phyloP scores from a whole-genome alignment of 2,113 vertebrate genomes.

The Pantherophis guttatus region DNA sequence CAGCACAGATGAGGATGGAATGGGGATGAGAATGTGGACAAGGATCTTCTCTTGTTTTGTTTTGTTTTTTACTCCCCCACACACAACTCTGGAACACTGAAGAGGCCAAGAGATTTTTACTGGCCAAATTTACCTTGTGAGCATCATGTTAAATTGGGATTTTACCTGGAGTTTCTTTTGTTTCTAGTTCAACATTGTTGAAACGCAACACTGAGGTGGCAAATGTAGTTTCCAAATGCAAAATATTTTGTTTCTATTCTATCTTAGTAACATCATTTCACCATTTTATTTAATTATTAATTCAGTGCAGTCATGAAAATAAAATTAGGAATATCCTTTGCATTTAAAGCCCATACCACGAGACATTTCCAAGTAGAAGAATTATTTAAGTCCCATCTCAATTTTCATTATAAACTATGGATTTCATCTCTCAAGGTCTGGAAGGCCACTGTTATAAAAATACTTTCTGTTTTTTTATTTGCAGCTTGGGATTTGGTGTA shows the following conservation, averaged over 20 bases:
- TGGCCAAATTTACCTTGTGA: not conserved
- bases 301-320: not conserved
- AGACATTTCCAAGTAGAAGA: not conserved
- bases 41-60: not conserved
- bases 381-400: not conserved
- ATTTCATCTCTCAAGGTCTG: not conserved
- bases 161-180: not conserved
- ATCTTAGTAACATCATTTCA: not conserved
- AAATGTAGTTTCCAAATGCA: not conserved
- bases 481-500: not conserved
- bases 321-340: not conserved
- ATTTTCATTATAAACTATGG: not conserved
- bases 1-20: not conserved
- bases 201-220: not conserved
- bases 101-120: not conserved
- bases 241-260: not conserved
- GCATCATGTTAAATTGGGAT: not conserved
- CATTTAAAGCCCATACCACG: not conserved
- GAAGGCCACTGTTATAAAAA: not conserved
- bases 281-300: not conserved
- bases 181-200: not conserved
- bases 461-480: not conserved
- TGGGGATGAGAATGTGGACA: not conserved
- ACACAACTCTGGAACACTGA: not conserved
- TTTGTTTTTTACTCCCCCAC: not conserved